Conservation (phyloP, 2,888 invertebrate genomes). For the Hydropsyche betteni region DNA sequence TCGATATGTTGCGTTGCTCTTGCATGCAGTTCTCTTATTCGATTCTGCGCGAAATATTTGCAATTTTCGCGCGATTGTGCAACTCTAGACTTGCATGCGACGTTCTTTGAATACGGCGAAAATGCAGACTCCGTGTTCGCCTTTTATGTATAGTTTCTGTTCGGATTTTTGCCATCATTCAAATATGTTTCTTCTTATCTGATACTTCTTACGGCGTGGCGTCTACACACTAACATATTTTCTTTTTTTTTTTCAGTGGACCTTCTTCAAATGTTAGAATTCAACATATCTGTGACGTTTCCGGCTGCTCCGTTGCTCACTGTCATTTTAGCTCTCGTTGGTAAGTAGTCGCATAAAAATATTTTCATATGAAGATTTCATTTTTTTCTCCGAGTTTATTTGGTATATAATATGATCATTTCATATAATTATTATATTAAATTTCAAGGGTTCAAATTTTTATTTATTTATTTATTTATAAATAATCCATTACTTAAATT, state of each 20-base stretch:
- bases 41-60: slow-evolving; percentile 29
- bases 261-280: slow-evolving; percentile 96
- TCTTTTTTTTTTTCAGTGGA: slow-evolving; percentile 76
- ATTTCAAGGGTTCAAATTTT: too few species aligned
- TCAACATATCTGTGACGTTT: slow-evolving; percentile 92
- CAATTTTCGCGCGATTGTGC: slow-evolving; percentile 28
- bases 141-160: too few species aligned
- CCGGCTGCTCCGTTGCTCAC: slow-evolving; percentile 97
- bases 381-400: too few species aligned
- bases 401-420: too few species aligned
- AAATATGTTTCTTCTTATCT: neutral
- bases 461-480: too few species aligned
- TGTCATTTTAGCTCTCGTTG: slow-evolving; percentile 96
- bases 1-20: too few species aligned
- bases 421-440: too few species aligned
- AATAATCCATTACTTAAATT: too few species aligned
- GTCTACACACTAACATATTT: neutral
- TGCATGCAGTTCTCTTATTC: slow-evolving; percentile 41
- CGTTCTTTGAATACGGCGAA: neutral
- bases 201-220: neutral
- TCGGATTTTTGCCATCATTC: slow-evolving; percentile 9
- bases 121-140: too few species aligned
- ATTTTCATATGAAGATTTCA: neutral
- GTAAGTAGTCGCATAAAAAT: slow-evolving; percentile 71
- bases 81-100: slow-evolving; percentile 32